phyloP scores from a whole-genome alignment of 2,888 invertebrate genomes.

The Euplexia lucipara region DNA sequence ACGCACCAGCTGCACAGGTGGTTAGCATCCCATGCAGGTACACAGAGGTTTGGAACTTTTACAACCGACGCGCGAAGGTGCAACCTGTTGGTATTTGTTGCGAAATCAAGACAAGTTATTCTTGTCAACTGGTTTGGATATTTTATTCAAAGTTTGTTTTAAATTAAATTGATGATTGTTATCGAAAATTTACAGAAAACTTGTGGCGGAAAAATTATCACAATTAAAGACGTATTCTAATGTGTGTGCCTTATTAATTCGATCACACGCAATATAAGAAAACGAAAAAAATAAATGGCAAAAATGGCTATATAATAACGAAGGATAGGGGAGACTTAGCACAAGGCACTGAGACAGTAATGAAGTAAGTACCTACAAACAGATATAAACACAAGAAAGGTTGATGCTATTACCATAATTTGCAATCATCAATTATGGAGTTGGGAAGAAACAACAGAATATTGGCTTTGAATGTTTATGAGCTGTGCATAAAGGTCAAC shows the following conservation, averaged over 20 bases:
- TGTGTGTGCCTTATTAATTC: constrained; percentile 6
- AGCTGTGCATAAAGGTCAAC: too few relatives aligned
- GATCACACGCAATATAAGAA: not conserved
- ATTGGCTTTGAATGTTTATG: too few relatives aligned
- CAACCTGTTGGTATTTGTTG: constrained; percentile 28
- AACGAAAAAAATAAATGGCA: not conserved
- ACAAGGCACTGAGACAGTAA: too few relatives aligned
- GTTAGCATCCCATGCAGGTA: constrained; percentile 1
- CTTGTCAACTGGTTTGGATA: constrained; percentile 12
- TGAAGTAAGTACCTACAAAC: too few relatives aligned
- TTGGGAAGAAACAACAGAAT: too few relatives aligned
- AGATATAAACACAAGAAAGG: not conserved
- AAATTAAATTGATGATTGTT: not conserved
- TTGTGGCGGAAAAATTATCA: constrained; percentile 1
- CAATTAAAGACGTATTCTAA: not conserved
- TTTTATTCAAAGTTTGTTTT: constrained; percentile 4
- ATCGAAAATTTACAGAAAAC: not conserved
- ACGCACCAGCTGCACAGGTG: constrained; percentile 19
- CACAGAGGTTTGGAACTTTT: not conserved
- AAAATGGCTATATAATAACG: not conserved
- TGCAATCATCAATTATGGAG: too few relatives aligned
- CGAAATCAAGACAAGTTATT: constrained; percentile 11
- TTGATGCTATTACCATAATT: not conserved
- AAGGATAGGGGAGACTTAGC: not conserved
- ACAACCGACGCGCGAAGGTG: not conserved